Conservation (phyloP, 2,113 vertebrate species). For the Polypterus bichir region DNA sequence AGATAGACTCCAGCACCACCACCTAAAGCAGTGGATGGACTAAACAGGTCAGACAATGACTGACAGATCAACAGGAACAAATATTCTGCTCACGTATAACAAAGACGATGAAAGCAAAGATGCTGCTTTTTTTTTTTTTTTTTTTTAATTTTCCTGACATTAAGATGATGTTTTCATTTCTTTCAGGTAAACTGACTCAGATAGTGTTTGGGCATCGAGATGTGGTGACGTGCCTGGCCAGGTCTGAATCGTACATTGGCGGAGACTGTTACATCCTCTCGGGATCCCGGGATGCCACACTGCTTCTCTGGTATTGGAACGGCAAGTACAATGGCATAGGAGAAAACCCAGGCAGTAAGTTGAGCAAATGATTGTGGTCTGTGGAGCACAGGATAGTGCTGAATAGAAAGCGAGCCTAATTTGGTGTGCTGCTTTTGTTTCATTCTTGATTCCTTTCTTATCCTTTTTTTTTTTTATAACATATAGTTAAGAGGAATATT, state of each 20-base stretch:
- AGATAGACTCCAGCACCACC: too few relatives aligned
- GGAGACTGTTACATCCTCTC: slow-evolving; percentile 94
- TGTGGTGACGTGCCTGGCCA: slow-evolving; percentile 84
- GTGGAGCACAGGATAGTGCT: slow-evolving; percentile 13
- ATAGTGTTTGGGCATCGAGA: slow-evolving; percentile 93
- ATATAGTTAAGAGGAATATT: too few relatives aligned
- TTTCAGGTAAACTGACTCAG: slow-evolving; percentile 86
- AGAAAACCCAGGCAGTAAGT: slow-evolving; percentile 74
- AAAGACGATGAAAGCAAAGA: too few relatives aligned
- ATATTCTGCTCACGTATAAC: too few relatives aligned
- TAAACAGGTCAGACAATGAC: too few relatives aligned
- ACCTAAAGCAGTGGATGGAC: too few relatives aligned
- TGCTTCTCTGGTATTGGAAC: slow-evolving; percentile 97
- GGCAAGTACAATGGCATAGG: slow-evolving; percentile 81
- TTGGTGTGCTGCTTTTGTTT: too few relatives aligned
- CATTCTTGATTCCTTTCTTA: too few relatives aligned
- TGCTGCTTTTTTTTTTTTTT: too few relatives aligned
- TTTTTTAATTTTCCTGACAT: too few relatives aligned
- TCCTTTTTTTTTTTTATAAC: too few relatives aligned
- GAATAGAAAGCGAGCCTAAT: slow-evolving; percentile 6
- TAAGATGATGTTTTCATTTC: background rate
- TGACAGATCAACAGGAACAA: too few relatives aligned
- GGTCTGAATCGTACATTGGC: slow-evolving; percentile 91
- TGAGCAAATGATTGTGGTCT: slow-evolving; percentile 8
- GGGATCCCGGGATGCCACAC: slow-evolving; percentile 87